Evolutionary conservation across 2,888 invertebrate species (phyloP), one percentile per base, ranked within the genome.

Genomic region (Masnerella sp.): DNA sequence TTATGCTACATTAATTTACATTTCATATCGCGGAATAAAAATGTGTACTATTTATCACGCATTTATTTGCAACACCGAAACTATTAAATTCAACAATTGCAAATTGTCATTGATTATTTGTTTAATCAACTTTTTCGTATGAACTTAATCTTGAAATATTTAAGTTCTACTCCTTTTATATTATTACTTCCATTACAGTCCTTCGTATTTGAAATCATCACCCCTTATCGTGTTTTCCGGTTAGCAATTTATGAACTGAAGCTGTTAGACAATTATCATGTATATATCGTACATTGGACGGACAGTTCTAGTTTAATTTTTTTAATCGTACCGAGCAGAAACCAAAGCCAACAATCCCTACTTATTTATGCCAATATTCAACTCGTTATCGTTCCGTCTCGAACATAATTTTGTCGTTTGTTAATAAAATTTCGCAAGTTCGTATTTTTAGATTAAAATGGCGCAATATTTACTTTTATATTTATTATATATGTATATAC

Each of bases 241-340:
- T 79, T 78, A 68, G 67, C 75, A 76, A 79, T 78, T 80, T 79
- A 79, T 78, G 75, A 77, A 75, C 73, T 71, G 70, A 76, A 76
- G 75, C 77, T 72, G 74, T 75, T 65, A 71, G 67, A 74, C 76
- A 79, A 79, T 79, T 79, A 78, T 76, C 72, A 62, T 78, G 71
- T 61, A 69, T n/a, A n/a, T 61, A 56, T 56, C 73, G 64, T 73
- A 78, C 74, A 78, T 78, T 78, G 77, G 61, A 74, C 65, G 72
- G 76, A 71, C 67, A 45, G 59, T 54, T 59, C 72, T 72, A 65
- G 54, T 67, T 72, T 54, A 67, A 61, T 49, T 71, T 70, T 64
- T 71, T 64, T 54, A 64, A 64, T 71, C 64, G 36, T 49, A 56
- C 9, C 38, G 18, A 20, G 18, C 17, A 40, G 52, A 45, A 59